A percentile compares a stretch with the other conserved stretches of the same genome.
Evolutionary conservation across 2,888 invertebrate species (phyloP).

Genomic region (Leucozona laternaria): DNA sequence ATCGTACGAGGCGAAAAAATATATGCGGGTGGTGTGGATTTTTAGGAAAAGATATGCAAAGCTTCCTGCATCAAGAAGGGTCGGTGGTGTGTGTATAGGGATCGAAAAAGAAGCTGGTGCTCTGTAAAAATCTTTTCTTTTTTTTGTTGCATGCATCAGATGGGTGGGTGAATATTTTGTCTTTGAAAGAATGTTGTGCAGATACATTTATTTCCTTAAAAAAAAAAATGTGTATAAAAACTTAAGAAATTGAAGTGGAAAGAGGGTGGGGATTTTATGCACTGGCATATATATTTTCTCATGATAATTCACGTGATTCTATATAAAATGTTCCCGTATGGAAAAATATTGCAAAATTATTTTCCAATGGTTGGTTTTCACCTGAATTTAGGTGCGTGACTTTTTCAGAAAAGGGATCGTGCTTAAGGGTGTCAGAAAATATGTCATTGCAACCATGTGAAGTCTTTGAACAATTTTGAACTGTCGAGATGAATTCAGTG

Average conservation of each 20-base stretch:
- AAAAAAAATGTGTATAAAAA: slow-evolving; percentile 34
- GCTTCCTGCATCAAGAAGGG: slow-evolving; percentile 22
- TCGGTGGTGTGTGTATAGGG: neutral
- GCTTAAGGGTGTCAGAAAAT: slow-evolving; percentile 20
- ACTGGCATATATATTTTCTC: slow-evolving; percentile 22
- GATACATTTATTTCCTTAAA: slow-evolving; percentile 32
- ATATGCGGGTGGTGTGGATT: slow-evolving; percentile 60
- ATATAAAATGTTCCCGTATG: slow-evolving; percentile 39
- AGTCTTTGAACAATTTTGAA: neutral
- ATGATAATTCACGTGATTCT: slow-evolving; percentile 36
- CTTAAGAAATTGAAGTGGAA: slow-evolving; percentile 33
- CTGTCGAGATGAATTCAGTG: neutral
- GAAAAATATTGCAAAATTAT: neutral
- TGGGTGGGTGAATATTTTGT: slow-evolving; percentile 54
- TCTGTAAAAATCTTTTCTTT: neutral
- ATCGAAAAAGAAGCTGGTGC: slow-evolving; percentile 7
- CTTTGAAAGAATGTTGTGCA: slow-evolving; percentile 35
- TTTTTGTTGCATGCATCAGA: slow-evolving; percentile 52
- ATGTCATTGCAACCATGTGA: neutral
- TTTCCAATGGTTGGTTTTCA: neutral
- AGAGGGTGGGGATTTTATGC: slow-evolving; percentile 28
- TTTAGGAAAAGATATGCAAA: slow-evolving; percentile 44
- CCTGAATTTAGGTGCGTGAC: slow-evolving; percentile 56
- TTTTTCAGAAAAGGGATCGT: slow-evolving; percentile 17
- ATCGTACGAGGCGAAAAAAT: slow-evolving; percentile 7